Percentiles rank a stretch among this genome's conserved stretches.
Evolutionary conservation across 2,888 invertebrate species (phyloP).

Genomic region (Cryptus viduatorius): DNA sequence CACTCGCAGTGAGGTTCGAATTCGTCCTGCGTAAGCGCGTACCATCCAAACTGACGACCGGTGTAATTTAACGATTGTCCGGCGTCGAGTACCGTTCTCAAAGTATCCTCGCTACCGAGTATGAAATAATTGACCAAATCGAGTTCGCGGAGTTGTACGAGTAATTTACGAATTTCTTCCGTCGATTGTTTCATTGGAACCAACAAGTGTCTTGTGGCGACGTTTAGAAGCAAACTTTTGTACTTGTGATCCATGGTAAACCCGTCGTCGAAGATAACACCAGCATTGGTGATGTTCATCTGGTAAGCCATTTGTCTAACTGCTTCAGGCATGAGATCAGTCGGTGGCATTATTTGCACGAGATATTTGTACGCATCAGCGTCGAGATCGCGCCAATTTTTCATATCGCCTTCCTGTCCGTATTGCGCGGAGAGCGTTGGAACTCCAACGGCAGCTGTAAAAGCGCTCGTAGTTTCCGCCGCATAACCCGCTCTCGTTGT

Average conservation of each 20-base stretch:
- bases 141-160: constrained; percentile 90
- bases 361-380: constrained; percentile 91
- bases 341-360: constrained; percentile 94
- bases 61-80: constrained; percentile 92
- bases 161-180: constrained; percentile 87
- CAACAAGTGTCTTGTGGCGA: constrained; percentile 96
- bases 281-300: constrained; percentile 94
- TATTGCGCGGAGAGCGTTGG: constrained; percentile 95
- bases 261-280: constrained; percentile 94
- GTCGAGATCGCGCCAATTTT: constrained; percentile 92
- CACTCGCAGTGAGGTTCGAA: constrained; percentile 90
- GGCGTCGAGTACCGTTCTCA: constrained; percentile 89
- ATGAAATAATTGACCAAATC: constrained; percentile 97
- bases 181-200: constrained; percentile 88
- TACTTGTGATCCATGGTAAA: constrained; percentile 98
- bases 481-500: constrained; percentile 92
- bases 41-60: constrained; percentile 95
- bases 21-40: constrained; percentile 92
- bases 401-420: constrained; percentile 93
- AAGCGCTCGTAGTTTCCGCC: constrained; percentile 94
- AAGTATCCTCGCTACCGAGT: constrained; percentile 90
- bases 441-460: constrained; percentile 91
- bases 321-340: constrained; percentile 93
- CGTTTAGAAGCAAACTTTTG: constrained; percentile 94
- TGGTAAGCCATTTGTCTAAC: constrained; percentile 92